These are phyloP conservation scores for Candoia aspera DNA, from an alignment of 2,113 vertebrate species.

Conservation along the genomic window DNA sequence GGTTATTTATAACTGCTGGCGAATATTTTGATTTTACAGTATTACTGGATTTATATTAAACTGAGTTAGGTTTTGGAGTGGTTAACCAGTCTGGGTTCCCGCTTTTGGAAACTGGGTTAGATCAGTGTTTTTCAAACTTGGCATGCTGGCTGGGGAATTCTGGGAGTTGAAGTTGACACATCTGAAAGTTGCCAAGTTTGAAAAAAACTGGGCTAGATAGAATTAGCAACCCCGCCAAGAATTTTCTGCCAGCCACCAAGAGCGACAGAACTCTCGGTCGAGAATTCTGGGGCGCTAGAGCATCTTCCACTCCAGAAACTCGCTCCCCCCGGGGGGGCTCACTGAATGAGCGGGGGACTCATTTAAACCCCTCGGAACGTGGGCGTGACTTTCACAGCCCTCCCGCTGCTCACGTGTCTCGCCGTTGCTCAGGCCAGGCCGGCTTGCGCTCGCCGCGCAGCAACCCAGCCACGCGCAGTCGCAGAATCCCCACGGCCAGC, in stretches of 20 bases:
- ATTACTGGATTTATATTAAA: background rate
- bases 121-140: background rate
- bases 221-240: background rate
- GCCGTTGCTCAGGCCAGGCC: constrained; percentile 75
- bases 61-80: background rate
- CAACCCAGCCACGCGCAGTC: constrained; percentile 81
- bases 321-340: no score
- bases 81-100: background rate
- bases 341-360: no score
- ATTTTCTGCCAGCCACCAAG: background rate
- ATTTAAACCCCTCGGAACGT: no score
- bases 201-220: background rate
- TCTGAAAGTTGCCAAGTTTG: background rate
- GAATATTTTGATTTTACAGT: background rate
- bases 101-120: background rate
- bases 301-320: no score
- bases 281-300: background rate
- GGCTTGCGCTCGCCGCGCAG: constrained; percentile 78
- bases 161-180: background rate
- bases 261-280: background rate
- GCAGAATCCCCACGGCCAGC: constrained; percentile 78
- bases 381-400: background rate
- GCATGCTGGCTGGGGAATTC: background rate
- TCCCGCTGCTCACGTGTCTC: constrained; percentile 74
- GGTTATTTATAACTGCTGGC: background rate